Base-by-base conservation (phyloP, 2,797 vertebrate species). In the Naso thynnoides region DNA sequence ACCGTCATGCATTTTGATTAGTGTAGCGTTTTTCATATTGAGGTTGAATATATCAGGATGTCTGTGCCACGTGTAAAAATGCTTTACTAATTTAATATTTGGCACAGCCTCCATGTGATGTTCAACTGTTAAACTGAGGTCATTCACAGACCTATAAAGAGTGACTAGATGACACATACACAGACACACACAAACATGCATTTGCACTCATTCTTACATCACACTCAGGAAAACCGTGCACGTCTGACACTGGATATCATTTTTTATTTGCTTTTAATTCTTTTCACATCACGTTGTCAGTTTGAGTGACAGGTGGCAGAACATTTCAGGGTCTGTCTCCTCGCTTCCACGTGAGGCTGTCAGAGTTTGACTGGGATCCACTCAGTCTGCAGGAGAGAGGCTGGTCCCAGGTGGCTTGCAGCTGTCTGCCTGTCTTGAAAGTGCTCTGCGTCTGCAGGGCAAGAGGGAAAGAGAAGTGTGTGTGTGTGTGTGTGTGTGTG, bases 301-400 rank as follows among this genome's bases (percentile, higher is more conserved):
- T 83, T 90, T 95, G 94, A 95, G 86, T 95, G 95, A 91, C 94
- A 93, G 81, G 87, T 94, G 91, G 93, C 93, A 94, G 93, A 93
- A 92, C 90, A 93, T 95, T 94, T 93, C 90, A 91, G 91, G 93
- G 87, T 94, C 89, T 89, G 91, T 94, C 93, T 94, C 92, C 87
- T 65, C 81, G 75, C 75, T 90, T 83, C 88, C 89, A 89, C 86
- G 87, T 90, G 88, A 92, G 92, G 85, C 93, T 95, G 93, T 94
- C 94, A 95, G 89, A 90, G 87, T 89, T 85, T 92, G 92, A 93
- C 92, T 93, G 87, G 88, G 91, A 93, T 93, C 87, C 89, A 89
- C 91, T 94, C 91, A 88, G 85, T 90, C 88, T 94, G 92, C 88
- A 85, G 91, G 84, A 94, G 90, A 89, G 86, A 84, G 73, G 68